Conservation (phyloP, 2,113 vertebrate genomes). For the Lophius piscatorius region DNA sequence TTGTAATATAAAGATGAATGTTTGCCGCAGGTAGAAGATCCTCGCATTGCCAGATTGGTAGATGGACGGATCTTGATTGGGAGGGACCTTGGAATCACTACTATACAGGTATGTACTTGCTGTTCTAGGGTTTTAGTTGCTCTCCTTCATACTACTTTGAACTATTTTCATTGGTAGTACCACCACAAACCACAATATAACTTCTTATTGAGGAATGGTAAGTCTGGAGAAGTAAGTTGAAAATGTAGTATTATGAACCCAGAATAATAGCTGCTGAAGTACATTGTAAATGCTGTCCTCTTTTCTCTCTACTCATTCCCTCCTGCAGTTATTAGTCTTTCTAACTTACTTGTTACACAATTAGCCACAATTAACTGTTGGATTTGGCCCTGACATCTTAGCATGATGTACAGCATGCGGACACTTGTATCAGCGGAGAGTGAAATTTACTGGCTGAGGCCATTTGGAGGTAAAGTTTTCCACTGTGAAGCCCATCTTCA, state of each 20-base stretch:
- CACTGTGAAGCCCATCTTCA: no score
- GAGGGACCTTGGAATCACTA: constrained; percentile 90
- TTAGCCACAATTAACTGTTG: constrained; percentile 64
- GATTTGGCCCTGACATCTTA: constrained; percentile 57
- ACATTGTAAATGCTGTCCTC: constrained; percentile 26
- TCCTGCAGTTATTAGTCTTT: constrained; percentile 12
- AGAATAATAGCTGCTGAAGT: constrained; percentile 19
- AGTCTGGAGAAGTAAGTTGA: not conserved
- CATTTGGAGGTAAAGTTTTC: no score
- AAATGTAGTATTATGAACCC: constrained; percentile 25
- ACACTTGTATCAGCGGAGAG: constrained; percentile 5
- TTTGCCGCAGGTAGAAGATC: constrained; percentile 84
- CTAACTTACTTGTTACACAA: constrained; percentile 47
- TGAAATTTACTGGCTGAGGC: constrained; percentile 32
- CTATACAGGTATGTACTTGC: constrained; percentile 84
- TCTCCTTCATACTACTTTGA: not conserved
- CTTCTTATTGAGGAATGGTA: no score
- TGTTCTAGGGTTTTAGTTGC: no score
- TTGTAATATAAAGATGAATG: not conserved
- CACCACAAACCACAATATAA: no score
- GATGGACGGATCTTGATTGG: constrained; percentile 89
- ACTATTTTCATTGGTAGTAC: not conserved
- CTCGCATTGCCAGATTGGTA: constrained; percentile 85
- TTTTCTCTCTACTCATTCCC: constrained; percentile 7
- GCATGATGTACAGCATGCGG: constrained; percentile 41